Evolutionary conservation across 2,797 vertebrate genomes (phyloP), one percentile per base, ranked within the genome.

Genomic region (Myoxocephalus aenaeus): DNA sequence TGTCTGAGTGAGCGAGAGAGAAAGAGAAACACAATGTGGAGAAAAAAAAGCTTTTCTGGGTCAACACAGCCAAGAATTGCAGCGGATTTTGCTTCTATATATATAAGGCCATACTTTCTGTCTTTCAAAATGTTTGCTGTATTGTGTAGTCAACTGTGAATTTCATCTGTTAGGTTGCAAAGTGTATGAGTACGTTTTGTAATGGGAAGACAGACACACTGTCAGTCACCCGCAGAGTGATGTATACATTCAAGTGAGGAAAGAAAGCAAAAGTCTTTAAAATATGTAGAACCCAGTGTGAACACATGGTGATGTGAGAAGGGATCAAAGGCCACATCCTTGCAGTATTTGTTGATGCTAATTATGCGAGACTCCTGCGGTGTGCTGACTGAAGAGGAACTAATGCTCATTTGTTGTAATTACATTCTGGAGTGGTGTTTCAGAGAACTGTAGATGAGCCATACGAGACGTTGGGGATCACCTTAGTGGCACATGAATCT

Each of bases 1-100:
- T 62, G 20, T 73, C 65, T 65, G 46, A 65, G 22, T 51, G 59
- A 74, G 76, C 22, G 32, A 38, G 57, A 68, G 70, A 18, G 58
- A 51, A 54, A 51, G 58, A 50, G 59, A n/a, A n/a, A 70, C 22
- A 44, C 48, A 36, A 64, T 25, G 73, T 80, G 36, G 64, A 51
- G 25, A 76, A 67, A 61, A 25, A 73, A 74, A 75, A 20, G 44
- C 65, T 86, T 92, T 93, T 91, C 89, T 92, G 85, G 92, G 89
- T 92, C 91, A 81, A 70, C 58, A 63, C 53, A 42, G 75, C 2
- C 6, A 81, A 81, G 42, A 76, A 71, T n/a, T 68, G 61, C 58
- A 34, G 42, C 70, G 40, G 68, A 65, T 66, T 77, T 80, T 58
- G 56, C 50, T 70, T 87, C 81, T 84, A 72, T 88, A 81, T 68